A percentile compares a stretch with the other conserved stretches of the same genome.
Evolutionary conservation across 2,113 vertebrate species (phyloP).

Genomic region (Crotalus tigris): DNA sequence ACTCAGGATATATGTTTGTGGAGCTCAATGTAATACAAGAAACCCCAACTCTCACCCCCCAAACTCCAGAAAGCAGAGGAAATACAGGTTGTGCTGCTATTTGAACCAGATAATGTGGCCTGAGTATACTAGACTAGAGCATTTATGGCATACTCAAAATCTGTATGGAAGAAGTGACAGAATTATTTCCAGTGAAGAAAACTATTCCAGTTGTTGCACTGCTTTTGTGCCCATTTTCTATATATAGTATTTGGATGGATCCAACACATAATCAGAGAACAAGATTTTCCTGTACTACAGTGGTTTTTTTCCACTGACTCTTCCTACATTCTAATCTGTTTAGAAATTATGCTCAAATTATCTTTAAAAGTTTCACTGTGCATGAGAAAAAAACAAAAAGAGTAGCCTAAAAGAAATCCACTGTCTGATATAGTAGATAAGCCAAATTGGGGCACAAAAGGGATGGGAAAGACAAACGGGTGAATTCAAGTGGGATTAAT

Average conservation of each 20-base stretch:
- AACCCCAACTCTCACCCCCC: neutral
- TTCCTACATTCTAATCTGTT: neutral
- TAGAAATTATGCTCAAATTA: conserved; percentile 7
- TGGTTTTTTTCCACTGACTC: neutral
- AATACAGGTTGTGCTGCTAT: neutral
- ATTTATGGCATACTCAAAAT: neutral
- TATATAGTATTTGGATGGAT: neutral
- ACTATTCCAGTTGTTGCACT: neutral
- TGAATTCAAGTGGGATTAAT: conserved; percentile 31
- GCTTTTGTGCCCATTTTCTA: neutral
- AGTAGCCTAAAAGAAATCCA: conserved; percentile 17
- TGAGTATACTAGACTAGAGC: neutral
- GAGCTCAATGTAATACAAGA: neutral
- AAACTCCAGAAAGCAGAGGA: neutral
- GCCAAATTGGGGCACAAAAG: neutral
- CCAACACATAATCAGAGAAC: neutral
- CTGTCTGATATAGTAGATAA: conserved; percentile 21
- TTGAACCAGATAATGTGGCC: neutral
- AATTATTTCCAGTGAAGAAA: neutral
- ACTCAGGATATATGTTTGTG: neutral
- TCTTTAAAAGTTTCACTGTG: neutral
- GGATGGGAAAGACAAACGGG: conserved; percentile 11
- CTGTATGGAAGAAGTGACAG: neutral
- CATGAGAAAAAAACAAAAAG: conserved; percentile 1
- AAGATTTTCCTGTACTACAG: neutral